Evolutionary conservation across 2,113 vertebrate species (phyloP), one percentile per base, ranked within the genome.

Genomic region (Rhinoptilus africanus): DNA sequence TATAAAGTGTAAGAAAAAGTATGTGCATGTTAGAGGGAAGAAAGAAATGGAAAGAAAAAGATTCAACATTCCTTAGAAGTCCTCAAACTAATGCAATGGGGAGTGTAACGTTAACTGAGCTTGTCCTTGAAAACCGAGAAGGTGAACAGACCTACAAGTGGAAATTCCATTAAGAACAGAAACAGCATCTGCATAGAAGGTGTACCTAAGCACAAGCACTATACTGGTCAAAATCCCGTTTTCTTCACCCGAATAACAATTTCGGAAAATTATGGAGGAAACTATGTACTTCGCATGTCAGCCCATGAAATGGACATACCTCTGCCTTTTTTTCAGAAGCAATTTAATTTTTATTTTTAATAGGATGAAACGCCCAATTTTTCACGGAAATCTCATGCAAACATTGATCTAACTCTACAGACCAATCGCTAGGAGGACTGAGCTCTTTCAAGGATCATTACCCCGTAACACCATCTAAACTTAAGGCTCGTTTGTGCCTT

Each of bases 401-500:
- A 48, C 43, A 53, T 80, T 89, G 91, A 83, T 74, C 53, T 76
- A 67, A 37, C 24, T 27, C 10, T 16, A 34, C 35, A 75, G 27
- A 66, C 74, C 53, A 85, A 35, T 62, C 78, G n/a, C 23, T 59
- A 59, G 24, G 47, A 56, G 24, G 47, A 56, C n/a, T 59, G 67
- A 64, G 20, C 76, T 47, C 59, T 87, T 66, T 82, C 80, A 88
- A 92, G 81, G 60, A 64, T 71, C 66, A 60, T 90, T 89, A 88
- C 47, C 41, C 28, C 14, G 6, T 10, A 63, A 53, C 75, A 77
- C 63, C 81, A 56, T 26, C 76, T 67, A 87, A 71, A 86, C 62
- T 14, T 20, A 6, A 73, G 48, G 75, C 41, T 73, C 32, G 47
- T 41, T 66, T 69, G 27, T 68, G 53, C 47, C 19, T 47, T 92